These are phyloP conservation scores for Apodemia mormo DNA, from an alignment of 2,888 invertebrate species.

Conservation along the genomic window DNA sequence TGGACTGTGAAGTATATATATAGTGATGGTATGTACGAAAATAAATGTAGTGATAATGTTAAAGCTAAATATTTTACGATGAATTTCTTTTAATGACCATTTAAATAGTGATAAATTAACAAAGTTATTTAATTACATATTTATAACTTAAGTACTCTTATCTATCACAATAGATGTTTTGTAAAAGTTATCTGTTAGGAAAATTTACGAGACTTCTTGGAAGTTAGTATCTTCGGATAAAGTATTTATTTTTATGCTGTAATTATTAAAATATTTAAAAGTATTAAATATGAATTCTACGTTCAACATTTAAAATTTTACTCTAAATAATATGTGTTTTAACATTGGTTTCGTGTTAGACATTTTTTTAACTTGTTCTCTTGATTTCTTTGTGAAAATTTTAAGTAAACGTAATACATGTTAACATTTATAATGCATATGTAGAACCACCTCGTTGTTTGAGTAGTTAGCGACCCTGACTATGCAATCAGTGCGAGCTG, in stretches of 20 bases:
- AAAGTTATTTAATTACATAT: constrained; percentile 18
- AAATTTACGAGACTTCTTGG: not conserved
- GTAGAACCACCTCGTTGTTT: no score
- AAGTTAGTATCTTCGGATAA: not conserved
- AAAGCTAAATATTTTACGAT: constrained; percentile 25
- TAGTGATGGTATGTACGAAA: constrained; percentile 1
- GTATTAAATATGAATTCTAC: not conserved
- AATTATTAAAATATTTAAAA: not conserved
- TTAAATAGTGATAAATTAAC: constrained; percentile 17
- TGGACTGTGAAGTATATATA: not conserved
- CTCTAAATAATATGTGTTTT: no score
- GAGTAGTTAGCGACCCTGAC: no score
- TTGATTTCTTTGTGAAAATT: no score
- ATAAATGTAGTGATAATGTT: constrained; percentile 8
- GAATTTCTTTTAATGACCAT: constrained; percentile 22
- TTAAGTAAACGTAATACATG: no score
- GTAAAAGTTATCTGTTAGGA: not conserved
- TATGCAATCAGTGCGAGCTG: no score
- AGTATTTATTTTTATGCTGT: not conserved
- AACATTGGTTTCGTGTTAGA: no score
- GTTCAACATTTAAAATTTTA: not conserved
- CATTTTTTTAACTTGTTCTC: no score
- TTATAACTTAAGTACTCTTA: constrained; percentile 22
- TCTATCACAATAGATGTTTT: constrained; percentile 15
- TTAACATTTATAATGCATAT: no score